Base-by-base conservation (phyloP, 2,797 vertebrate species). In the Helostoma temminkii region DNA sequence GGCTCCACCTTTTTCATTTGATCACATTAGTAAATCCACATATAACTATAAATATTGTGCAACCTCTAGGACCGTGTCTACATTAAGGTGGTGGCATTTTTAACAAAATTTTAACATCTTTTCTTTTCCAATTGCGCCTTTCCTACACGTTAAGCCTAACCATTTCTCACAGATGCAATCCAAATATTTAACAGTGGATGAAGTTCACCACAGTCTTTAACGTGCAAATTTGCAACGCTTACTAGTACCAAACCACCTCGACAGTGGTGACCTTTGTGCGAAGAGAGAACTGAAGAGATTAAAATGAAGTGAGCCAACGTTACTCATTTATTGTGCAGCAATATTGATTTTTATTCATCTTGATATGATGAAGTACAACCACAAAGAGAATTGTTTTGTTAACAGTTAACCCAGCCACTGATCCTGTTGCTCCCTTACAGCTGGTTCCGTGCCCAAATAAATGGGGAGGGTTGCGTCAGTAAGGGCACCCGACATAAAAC, bases 1-100 rank as follows among this genome's bases (percentile, higher is more conserved):
- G 83, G 82, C 82, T 90, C 68, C 81, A 91, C 90, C 84, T 86
- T 84, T 83, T 85, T 88, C 70, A 83, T 89, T 86, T 89, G 77
- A 88, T 92, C 88, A 81, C 74, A 80, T 80, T 84, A 89, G 91
- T 83, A 88, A 87, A 87, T 56, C 78, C 57, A 55, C 66, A 63
- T 78, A 63, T 78, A 65, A 52, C 65, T 67, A 45, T 79, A 76
- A 89, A 85, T 49, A 53, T 65, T 71, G 74, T 36, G 28, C 72
- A 58, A 42, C 61, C 58, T 71, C 48, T 32, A 42, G 16, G 53
- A 49, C 56, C 59, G 11, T 46, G 57, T 66, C 55, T 50, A 45
- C 42, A 58, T 28, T 9, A 10, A n/a, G 46, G 64, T 0, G 8
- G 69, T 50, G 68, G 39, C 18, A 67, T 66, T 0, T 80, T n/a